Conservation (phyloP, 2,797 vertebrate genomes). For the Rhinatrema bivittatum region DNA sequence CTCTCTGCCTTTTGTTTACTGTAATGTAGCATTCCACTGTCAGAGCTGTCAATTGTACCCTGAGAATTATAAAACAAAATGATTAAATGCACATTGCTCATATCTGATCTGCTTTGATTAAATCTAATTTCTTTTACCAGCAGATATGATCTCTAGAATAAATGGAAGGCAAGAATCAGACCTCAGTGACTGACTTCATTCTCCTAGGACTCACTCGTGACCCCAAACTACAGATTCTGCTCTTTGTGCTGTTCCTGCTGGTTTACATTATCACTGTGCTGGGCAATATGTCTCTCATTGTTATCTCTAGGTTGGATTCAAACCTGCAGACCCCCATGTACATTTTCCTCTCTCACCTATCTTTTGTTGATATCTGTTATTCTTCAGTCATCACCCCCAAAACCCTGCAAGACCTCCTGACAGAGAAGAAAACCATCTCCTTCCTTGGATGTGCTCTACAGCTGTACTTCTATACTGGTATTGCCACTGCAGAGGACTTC, state of each 20-base stretch:
- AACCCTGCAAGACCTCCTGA: slow-evolving; percentile 20
- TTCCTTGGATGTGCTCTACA: slow-evolving; percentile 21
- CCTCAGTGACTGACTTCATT: slow-evolving; percentile 15
- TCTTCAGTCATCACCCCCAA: slow-evolving; percentile 33
- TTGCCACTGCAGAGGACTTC: slow-evolving; percentile 41
- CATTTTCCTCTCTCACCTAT: slow-evolving; percentile 38
- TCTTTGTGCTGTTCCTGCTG: slow-evolving; percentile 26
- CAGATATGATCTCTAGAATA: no score
- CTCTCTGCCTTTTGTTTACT: no score
- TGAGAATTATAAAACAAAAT: no score
- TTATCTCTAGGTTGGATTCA: slow-evolving; percentile 12
- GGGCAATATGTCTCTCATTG: slow-evolving; percentile 27
- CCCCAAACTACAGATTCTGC: slow-evolving; percentile 1
- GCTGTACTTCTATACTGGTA: slow-evolving; percentile 24
- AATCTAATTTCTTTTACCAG: no score
- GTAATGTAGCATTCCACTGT: no score
- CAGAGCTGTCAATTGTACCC: no score
- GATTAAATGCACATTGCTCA: no score
- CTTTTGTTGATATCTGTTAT: slow-evolving; percentile 33
- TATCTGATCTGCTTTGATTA: no score
- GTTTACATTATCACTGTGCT: slow-evolving; percentile 22
- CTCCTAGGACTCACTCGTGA: slow-evolving; percentile 31
- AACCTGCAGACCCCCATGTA: slow-evolving; percentile 33
- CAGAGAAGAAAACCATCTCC: slow-evolving; percentile 8
- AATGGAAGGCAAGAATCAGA: slow-evolving; percentile 7